Evolutionary conservation across 37 sponge, comb jelly and placozoan species (phyloP).

Genomic region (Lycopodina hypogea): DNA sequence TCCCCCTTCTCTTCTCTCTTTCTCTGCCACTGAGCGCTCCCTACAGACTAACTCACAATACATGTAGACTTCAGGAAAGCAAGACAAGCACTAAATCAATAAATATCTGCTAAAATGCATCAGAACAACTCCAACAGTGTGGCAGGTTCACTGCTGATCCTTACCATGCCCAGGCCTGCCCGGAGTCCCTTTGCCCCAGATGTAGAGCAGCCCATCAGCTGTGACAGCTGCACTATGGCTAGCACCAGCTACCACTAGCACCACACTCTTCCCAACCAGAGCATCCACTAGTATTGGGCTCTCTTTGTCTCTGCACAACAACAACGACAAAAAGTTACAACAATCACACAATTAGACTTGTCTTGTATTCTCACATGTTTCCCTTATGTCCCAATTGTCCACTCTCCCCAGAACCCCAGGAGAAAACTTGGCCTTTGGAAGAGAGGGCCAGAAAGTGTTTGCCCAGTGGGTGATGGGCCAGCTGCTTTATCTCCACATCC

Average conservation of each 20-base stretch:
- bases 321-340: not conserved
- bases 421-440: slow-evolving; percentile 64
- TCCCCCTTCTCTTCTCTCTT: no score
- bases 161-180: slow-evolving; percentile 90
- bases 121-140: no score
- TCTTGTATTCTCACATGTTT: slow-evolving; percentile 40
- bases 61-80: no score
- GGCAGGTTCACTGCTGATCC: no score
- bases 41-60: no score
- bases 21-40: no score
- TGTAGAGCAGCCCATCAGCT: slow-evolving; percentile 79
- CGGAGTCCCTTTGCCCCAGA: slow-evolving; percentile 90
- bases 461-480: slow-evolving; percentile 54
- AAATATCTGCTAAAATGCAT: no score
- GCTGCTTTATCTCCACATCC: slow-evolving; percentile 39
- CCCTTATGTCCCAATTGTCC: slow-evolving; percentile 87
- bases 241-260: slow-evolving; percentile 69
- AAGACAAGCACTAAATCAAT: no score
- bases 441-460: slow-evolving; percentile 90
- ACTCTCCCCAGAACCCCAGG: slow-evolving; percentile 89
- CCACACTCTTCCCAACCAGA: slow-evolving; percentile 62
- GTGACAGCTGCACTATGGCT: slow-evolving; percentile 87
- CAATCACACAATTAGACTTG: not conserved
- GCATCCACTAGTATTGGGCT: slow-evolving; percentile 38
- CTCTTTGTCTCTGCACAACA: slow-evolving; percentile 35